Conservation (phyloP, 2,888 invertebrate species). For the Dicyrtomina minuta region DNA sequence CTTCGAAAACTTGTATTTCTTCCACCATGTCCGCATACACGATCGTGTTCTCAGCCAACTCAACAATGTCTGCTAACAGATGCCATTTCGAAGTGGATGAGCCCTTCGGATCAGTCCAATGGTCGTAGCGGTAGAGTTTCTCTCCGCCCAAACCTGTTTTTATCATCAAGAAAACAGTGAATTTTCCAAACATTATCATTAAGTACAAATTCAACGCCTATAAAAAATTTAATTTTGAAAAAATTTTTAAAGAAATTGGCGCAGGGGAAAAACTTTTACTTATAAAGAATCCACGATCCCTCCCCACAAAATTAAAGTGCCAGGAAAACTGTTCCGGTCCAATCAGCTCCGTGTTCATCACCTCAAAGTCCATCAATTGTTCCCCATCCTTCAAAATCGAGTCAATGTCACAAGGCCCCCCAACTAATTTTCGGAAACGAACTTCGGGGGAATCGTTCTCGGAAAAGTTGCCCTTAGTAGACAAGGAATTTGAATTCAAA, state of each 20-base stretch:
- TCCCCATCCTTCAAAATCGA: constrained; percentile 37
- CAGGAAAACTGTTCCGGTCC: constrained; percentile 7
- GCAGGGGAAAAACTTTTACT: too few relatives aligned
- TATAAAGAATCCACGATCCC: constrained; percentile 48
- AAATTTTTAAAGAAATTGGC: too few relatives aligned
- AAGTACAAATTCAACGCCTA: too few relatives aligned
- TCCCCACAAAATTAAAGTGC: constrained; percentile 46
- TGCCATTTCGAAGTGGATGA: constrained; percentile 56
- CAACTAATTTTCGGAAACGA: too few relatives aligned
- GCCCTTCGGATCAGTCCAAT: too few relatives aligned
- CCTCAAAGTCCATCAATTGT: constrained; percentile 29
- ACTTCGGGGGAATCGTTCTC: too few relatives aligned
- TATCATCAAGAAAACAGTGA: too few relatives aligned
- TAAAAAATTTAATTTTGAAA: too few relatives aligned
- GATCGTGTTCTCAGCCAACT: constrained; percentile 61
- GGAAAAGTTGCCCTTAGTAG: too few relatives aligned
- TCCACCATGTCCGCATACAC: constrained; percentile 72
- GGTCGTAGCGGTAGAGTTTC: constrained; percentile 62
- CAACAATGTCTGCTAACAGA: constrained; percentile 57
- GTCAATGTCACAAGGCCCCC: too few relatives aligned
- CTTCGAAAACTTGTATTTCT: constrained; percentile 65
- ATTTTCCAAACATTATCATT: too few relatives aligned
- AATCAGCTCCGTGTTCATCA: constrained; percentile 36
- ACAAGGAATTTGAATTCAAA: too few relatives aligned
- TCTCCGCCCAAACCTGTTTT: constrained; percentile 56